Conservation (phyloP, 2,797 vertebrate species). For the Cirrhinus mrigala region DNA sequence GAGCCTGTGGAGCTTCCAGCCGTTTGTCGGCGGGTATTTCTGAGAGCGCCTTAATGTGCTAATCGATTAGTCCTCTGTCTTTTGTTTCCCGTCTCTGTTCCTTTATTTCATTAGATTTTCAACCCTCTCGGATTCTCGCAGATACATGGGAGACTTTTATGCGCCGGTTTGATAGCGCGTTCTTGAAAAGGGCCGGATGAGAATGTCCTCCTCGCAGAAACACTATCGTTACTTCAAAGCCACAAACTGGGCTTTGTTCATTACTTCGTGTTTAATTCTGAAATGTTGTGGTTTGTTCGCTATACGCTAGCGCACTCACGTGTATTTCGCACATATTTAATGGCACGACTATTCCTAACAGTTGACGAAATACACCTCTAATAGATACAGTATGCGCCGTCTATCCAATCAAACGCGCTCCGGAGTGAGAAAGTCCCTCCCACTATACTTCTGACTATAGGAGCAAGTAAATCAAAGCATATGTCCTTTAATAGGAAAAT, state of each 20-base stretch:
- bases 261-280: conserved; percentile 23
- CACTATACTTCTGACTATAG: not conserved
- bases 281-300: not conserved
- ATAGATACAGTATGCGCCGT: not conserved
- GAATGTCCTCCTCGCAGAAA: conserved; percentile 38
- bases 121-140: conserved; percentile 62
- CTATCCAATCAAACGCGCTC: not conserved
- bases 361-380: not conserved
- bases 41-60: conserved; percentile 88
- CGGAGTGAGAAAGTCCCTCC: not conserved
- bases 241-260: conserved; percentile 33
- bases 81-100: conserved; percentile 81
- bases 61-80: conserved; percentile 84
- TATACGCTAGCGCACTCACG: not conserved
- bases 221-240: conserved; percentile 54
- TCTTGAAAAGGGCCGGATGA: conserved; percentile 51
- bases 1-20: conserved; percentile 93
- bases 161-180: conserved; percentile 68
- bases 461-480: no score
- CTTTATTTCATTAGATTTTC: conserved; percentile 81
- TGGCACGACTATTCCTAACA: not conserved
- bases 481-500: not conserved
- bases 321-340: not conserved
- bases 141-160: conserved; percentile 57
- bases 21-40: conserved; percentile 90